Base-by-base conservation (phyloP, 1,140 invertebrate genomes). In the Batillaria attramentaria region DNA sequence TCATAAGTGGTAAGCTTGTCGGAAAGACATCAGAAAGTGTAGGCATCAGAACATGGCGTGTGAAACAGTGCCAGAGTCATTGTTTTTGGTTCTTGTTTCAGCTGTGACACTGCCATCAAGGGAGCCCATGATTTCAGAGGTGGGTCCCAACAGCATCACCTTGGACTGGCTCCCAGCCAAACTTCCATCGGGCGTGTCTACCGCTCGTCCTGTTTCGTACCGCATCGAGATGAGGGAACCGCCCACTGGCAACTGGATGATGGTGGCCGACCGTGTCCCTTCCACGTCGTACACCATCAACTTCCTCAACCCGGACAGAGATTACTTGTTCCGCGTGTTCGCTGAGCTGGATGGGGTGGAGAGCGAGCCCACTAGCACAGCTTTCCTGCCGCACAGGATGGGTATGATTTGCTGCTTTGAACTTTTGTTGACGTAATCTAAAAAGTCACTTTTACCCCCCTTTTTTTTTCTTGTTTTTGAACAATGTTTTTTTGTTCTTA, bases 221-320 rank as follows among this genome's bases (percentile, higher is more conserved):
- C 72, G 78, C 24, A 75, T 88, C 16, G 87, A 87, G 77, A 77
- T 84, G 65, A 81, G 84, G 65, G 85, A 87, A n/a, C 84, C 86
- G 20, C 86, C 87, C 8, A 84, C 83, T 68, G 79, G 81, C n/a
- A n/a, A 72, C 28, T 89, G 88, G 88, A 65, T 39, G n/a, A 68
- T 79, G 18, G 50, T 89, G 10, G 80, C 83, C 18, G 65, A 79
- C 13, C 72, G 82, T 20, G 62, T 88, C 37, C 70, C 79, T 28
- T 16, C 60, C 43, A 80, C 81, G 5, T 80, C 73, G n/a, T 83
- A 83, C 80, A 81, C 74, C 18, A 76, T 90, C 24, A 84, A 83
- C 28, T 88, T 86, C 88, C 92, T 98, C 0, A 95, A 97, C 85
- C 86, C 89, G 31, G 88, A 90, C 77, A 72, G 83, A 37, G 89